These are phyloP conservation scores for Stichodactyla helianthus DNA, from an alignment of 64 coral and sea anemone species.

Conservation along the genomic window DNA sequence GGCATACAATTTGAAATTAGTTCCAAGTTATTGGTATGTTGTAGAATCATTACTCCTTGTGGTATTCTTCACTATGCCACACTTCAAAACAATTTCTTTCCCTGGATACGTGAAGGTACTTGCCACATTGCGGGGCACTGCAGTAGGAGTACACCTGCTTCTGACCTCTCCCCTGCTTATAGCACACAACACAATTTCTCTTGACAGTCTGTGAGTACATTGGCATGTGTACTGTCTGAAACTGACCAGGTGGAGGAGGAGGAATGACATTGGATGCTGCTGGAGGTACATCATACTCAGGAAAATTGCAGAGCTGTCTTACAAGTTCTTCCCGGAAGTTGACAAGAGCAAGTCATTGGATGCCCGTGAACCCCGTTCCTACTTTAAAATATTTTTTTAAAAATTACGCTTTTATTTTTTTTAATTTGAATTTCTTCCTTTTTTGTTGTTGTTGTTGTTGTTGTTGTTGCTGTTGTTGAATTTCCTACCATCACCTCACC, in stretches of 20 bases:
- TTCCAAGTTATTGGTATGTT: neutral
- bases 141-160: slow-evolving; percentile 55
- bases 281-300: slow-evolving; percentile 35
- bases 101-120: slow-evolving; percentile 46
- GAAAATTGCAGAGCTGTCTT: slow-evolving; percentile 42
- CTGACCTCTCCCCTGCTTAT: slow-evolving; percentile 53
- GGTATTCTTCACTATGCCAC: slow-evolving; percentile 62
- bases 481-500: no score
- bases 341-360: neutral
- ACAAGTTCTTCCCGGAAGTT: slow-evolving; percentile 50
- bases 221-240: slow-evolving; percentile 50
- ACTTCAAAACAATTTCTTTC: slow-evolving; percentile 49
- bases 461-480: slow-evolving; percentile 13
- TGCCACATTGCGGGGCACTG: slow-evolving; percentile 62
- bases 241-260: slow-evolving; percentile 20
- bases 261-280: neutral
- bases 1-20: neutral
- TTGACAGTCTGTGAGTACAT: slow-evolving; percentile 29
- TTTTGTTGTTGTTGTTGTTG: no score
- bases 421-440: neutral
- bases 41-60: slow-evolving; percentile 1
- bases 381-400: no score
- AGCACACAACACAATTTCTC: slow-evolving; percentile 71
- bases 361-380: no score
- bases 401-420: no score